Conservation (phyloP, 2,888 invertebrate genomes). For the Eupelmus urozonus region DNA sequence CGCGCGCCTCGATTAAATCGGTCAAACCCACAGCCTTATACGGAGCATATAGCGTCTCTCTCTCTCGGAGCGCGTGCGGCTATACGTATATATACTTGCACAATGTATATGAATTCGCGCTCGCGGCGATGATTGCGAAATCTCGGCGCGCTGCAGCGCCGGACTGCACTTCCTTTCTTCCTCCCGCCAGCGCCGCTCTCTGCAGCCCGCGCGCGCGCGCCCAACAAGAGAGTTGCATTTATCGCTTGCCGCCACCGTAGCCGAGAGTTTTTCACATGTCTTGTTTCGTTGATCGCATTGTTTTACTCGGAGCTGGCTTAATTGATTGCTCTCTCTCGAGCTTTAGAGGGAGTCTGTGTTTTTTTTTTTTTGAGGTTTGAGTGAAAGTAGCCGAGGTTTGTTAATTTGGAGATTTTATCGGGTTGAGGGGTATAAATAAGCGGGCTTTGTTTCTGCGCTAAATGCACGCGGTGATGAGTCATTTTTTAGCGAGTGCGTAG, state of each 20-base stretch:
- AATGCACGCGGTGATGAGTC: neutral
- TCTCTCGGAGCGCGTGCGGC: neutral
- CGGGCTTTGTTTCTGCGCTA: neutral
- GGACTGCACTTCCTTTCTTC: conserved; percentile 6
- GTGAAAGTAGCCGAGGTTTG: too few relatives aligned
- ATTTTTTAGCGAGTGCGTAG: neutral
- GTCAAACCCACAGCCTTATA: conserved; percentile 47
- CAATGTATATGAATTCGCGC: conserved; percentile 22
- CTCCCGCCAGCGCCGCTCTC: neutral
- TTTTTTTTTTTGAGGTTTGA: too few relatives aligned
- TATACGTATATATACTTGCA: neutral
- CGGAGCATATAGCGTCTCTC: conserved; percentile 17
- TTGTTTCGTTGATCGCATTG: too few relatives aligned
- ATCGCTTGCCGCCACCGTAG: too few relatives aligned
- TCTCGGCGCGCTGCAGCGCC: neutral
- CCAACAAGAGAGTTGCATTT: too few relatives aligned
- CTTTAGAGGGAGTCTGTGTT: too few relatives aligned
- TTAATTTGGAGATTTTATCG: too few relatives aligned
- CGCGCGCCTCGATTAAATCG: conserved; percentile 37
- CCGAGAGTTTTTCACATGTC: too few relatives aligned
- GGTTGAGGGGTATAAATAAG: too few relatives aligned
- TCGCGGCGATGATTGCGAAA: conserved; percentile 20
- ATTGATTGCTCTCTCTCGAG: too few relatives aligned
- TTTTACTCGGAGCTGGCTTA: too few relatives aligned
- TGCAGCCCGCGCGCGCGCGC: too few relatives aligned